These are phyloP conservation scores for Nasonia giraulti DNA, from an alignment of 1,140 invertebrate species.

Conservation along the genomic window DNA sequence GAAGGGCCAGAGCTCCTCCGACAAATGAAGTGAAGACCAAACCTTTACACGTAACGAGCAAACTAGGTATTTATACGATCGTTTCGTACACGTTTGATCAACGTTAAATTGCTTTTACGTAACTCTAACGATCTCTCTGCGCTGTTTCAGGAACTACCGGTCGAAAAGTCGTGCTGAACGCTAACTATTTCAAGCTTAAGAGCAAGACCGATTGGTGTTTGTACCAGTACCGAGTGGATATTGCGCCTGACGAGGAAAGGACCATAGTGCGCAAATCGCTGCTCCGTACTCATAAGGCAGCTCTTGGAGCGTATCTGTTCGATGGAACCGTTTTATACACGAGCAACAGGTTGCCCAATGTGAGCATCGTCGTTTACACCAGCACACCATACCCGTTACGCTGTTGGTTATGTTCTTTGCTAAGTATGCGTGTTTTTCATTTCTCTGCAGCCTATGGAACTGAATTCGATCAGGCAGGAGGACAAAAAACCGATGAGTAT, in stretches of 20 bases:
- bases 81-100: neutral
- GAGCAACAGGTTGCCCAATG: constrained; percentile 49
- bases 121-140: too few relatives aligned
- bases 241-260: constrained; percentile 83
- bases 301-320: constrained; percentile 76
- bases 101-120: neutral
- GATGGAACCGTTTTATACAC: constrained; percentile 74
- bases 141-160: constrained; percentile 76
- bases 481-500: constrained; percentile 66
- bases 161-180: constrained; percentile 72
- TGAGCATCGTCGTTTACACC: neutral
- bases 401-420: neutral
- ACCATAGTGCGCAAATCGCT: constrained; percentile 78
- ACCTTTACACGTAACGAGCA: neutral
- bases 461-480: constrained; percentile 61
- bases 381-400: too few relatives aligned
- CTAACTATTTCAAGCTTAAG: constrained; percentile 86
- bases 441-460: constrained; percentile 59
- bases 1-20: neutral
- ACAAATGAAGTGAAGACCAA: neutral
- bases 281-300: constrained; percentile 75
- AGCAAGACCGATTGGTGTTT: constrained; percentile 83
- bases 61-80: neutral
- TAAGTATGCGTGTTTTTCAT: constrained; percentile 35
- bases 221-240: constrained; percentile 89